Evolutionary conservation across 1,140 invertebrate genomes (phyloP).

Genomic region (Zaprionus taronus): DNA sequence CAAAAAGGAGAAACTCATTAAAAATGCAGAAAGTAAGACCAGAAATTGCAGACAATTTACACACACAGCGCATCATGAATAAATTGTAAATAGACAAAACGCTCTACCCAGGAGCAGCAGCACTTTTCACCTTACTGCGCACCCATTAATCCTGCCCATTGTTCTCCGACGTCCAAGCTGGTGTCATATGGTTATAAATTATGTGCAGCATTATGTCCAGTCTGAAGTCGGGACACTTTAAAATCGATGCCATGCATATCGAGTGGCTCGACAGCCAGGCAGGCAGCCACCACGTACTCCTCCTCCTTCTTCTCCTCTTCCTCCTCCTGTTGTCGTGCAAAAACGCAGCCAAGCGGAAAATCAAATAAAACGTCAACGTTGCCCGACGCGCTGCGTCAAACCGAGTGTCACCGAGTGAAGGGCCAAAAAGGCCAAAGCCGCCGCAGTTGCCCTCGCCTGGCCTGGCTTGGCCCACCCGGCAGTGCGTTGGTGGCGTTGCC

Average conservation of each 20-base stretch:
- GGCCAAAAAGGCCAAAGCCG: constrained; percentile 43
- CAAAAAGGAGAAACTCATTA: constrained; percentile 41
- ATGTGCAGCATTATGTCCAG: constrained; percentile 38
- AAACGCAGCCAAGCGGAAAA: constrained; percentile 78
- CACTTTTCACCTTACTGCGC: neutral
- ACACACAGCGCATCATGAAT: constrained; percentile 36
- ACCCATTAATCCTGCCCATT: constrained; percentile 76
- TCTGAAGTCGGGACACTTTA: constrained; percentile 59
- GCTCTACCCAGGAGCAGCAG: neutral
- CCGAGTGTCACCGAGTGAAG: constrained; percentile 41
- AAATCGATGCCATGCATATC: constrained; percentile 76
- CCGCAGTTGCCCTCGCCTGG: neutral
- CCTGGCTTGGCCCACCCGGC: constrained; percentile 32
- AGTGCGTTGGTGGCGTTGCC: constrained; percentile 4
- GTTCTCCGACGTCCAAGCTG: constrained; percentile 42
- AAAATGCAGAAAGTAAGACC: constrained; percentile 33
- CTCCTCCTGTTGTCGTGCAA: constrained; percentile 51
- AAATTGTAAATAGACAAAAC: constrained; percentile 41
- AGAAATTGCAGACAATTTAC: constrained; percentile 37
- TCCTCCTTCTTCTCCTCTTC: neutral
- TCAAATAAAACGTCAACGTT: constrained; percentile 80
- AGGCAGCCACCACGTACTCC: constrained; percentile 14
- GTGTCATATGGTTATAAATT: constrained; percentile 76
- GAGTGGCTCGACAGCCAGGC: constrained; percentile 43
- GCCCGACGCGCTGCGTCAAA: constrained; percentile 35